Evolutionary conservation across 2,888 invertebrate genomes (phyloP).

Genomic region (Rambutsinella grinnellia): DNA sequence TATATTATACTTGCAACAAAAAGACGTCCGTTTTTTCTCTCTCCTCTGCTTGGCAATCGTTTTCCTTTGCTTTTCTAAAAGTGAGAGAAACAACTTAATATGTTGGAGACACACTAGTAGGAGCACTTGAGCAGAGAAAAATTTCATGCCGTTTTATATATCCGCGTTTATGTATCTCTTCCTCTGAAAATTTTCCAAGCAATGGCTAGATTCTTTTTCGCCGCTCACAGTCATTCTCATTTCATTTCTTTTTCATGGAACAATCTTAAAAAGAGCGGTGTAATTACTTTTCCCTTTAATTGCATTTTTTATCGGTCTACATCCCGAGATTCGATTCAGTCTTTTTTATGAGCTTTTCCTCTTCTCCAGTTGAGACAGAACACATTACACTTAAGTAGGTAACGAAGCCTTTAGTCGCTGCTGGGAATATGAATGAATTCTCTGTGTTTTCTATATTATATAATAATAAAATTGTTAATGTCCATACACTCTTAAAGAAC

Average conservation of each 20-base stretch:
- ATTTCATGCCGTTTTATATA: too few species aligned
- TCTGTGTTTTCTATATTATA: too few species aligned
- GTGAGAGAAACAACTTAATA: conserved; percentile 46
- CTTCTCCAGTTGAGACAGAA: conserved; percentile 12
- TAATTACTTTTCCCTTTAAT: conserved; percentile 66
- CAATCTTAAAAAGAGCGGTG: conserved; percentile 55
- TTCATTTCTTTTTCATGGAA: conserved; percentile 59
- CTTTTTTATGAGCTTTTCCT: conserved; percentile 60
- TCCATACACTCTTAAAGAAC: too few species aligned
- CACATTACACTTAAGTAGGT: conserved; percentile 34
- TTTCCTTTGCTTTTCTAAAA: neutral
- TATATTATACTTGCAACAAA: conserved; percentile 27
- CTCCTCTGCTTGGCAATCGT: conserved; percentile 24
- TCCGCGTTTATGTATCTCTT: too few species aligned
- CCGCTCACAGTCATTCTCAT: conserved; percentile 52
- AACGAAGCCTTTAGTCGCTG: neutral
- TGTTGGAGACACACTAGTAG: conserved; percentile 40
- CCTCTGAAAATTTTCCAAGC: too few species aligned
- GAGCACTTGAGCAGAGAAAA: too few species aligned
- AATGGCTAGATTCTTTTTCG: conserved; percentile 15
- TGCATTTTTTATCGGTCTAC: conserved; percentile 66
- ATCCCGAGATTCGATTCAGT: conserved; percentile 64
- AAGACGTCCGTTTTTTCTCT: conserved; percentile 17
- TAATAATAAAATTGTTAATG: too few species aligned
- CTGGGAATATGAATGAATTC: conserved; percentile 6